These are phyloP conservation scores for Bos indicus DNA, from an alignment of 2,113 vertebrate genomes.

Conservation along the genomic window DNA sequence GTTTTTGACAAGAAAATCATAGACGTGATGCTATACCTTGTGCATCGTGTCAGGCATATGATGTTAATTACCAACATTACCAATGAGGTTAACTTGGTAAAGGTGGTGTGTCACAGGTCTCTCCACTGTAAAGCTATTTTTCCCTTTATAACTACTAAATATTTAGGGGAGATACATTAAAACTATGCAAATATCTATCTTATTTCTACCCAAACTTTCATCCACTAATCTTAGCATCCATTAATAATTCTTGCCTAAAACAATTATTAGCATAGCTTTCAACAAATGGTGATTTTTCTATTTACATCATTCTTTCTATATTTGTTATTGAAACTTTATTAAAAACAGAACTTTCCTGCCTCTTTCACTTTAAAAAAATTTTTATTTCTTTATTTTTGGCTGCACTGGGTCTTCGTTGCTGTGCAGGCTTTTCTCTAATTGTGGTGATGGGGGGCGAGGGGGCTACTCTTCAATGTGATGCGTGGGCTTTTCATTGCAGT, in stretches of 20 bases:
- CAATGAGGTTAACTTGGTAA: background rate
- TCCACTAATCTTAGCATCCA: background rate
- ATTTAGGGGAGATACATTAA: background rate
- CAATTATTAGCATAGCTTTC: background rate
- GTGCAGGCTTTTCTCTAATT: background rate
- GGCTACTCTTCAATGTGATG: background rate
- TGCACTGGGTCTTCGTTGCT: background rate
- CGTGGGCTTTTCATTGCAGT: background rate
- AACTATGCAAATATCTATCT: background rate
- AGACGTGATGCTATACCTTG: background rate
- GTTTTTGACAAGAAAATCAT: background rate
- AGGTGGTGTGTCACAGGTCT: background rate
- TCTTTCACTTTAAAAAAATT: background rate
- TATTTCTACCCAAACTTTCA: background rate
- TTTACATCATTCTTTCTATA: slow-evolving; percentile 12
- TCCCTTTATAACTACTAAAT: background rate
- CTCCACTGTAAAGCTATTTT: background rate
- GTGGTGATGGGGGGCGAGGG: background rate
- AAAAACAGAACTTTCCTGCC: background rate
- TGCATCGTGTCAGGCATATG: background rate
- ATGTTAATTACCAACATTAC: background rate
- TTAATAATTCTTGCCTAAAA: slow-evolving; percentile 31
- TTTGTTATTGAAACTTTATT: background rate
- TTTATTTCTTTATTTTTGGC: background rate
- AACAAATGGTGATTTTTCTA: slow-evolving; percentile 8